Percentiles rank a stretch among this genome's conserved stretches.
Evolutionary conservation across 2,797 vertebrate genomes (phyloP).

Genomic region (Lateolabrax maculatus): DNA sequence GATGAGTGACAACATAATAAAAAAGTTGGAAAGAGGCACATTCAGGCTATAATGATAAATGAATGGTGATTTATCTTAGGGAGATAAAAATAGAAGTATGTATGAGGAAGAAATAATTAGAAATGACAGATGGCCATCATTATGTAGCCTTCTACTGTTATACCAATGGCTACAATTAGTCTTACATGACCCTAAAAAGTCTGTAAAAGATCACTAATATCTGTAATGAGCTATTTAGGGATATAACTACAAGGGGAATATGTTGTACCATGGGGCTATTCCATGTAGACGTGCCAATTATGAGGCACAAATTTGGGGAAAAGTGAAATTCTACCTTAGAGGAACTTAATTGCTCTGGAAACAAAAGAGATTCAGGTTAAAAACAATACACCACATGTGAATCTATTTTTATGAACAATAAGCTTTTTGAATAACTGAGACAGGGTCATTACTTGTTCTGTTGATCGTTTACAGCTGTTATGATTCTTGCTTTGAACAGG

Average conservation of each 20-base stretch:
- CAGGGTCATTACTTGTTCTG: slow-evolving; percentile 42
- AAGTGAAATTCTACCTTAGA: slow-evolving; percentile 26
- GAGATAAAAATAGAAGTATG: slow-evolving; percentile 56
- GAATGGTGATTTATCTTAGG: slow-evolving; percentile 10
- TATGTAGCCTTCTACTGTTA: slow-evolving; percentile 36
- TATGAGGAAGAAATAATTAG: slow-evolving; percentile 53
- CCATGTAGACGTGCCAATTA: slow-evolving; percentile 40
- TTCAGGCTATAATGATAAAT: slow-evolving; percentile 20
- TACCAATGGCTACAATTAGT: slow-evolving; percentile 65
- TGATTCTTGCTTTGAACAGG: slow-evolving; percentile 55
- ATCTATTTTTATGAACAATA: slow-evolving; percentile 48
- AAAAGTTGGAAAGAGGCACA: slow-evolving; percentile 35
- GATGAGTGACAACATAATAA: slow-evolving; percentile 39
- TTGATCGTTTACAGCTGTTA: slow-evolving; percentile 42
- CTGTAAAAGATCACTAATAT: slow-evolving; percentile 49
- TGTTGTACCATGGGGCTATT: slow-evolving; percentile 38
- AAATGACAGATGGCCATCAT: slow-evolving; percentile 70
- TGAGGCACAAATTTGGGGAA: slow-evolving; percentile 14
- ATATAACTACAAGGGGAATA: slow-evolving; percentile 34
- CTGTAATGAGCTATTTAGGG: slow-evolving; percentile 56
- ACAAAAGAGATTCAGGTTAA: slow-evolving; percentile 22
- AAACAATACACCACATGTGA: slow-evolving; percentile 6
- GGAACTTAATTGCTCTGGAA: slow-evolving; percentile 43
- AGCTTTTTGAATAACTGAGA: slow-evolving; percentile 34
- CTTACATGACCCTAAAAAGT: slow-evolving; percentile 60